Evolutionary conservation across 2,797 vertebrate species (phyloP).

Genomic region (Micromesistius poutassou): DNA sequence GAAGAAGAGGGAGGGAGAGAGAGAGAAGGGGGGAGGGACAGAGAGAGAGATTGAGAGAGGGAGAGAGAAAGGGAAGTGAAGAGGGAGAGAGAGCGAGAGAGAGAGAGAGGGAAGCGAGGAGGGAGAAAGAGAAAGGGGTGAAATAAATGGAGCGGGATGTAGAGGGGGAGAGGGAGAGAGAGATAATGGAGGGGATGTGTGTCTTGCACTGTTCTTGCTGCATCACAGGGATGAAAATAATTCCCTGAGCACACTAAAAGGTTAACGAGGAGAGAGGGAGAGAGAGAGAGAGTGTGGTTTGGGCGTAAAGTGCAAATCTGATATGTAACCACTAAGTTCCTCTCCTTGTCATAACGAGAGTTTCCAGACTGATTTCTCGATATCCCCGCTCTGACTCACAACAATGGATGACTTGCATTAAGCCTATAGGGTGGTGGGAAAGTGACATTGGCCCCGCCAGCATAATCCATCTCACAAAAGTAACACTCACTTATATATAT

Average conservation of each 20-base stretch:
- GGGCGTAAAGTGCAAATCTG: slow-evolving; percentile 52
- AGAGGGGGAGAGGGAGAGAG: neutral
- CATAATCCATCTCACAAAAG: too few relatives aligned
- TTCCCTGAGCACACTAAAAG: slow-evolving; percentile 52
- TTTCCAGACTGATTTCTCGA: slow-evolving; percentile 41
- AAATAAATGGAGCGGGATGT: neutral
- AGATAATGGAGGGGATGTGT: slow-evolving; percentile 5
- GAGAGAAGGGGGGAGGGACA: neutral
- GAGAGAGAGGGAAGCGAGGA: neutral
- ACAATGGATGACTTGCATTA: slow-evolving; percentile 18
- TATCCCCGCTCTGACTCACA: slow-evolving; percentile 19
- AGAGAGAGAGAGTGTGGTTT: slow-evolving; percentile 29
- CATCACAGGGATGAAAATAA: slow-evolving; percentile 54
- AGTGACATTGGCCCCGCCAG: too few relatives aligned
- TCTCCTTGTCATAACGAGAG: slow-evolving; percentile 51
- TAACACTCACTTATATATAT: too few relatives aligned
- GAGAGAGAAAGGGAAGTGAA: neutral
- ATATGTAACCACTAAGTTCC: slow-evolving; percentile 51
- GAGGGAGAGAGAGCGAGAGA: neutral
- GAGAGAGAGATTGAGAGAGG: neutral
- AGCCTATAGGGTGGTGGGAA: slow-evolving; percentile 5
- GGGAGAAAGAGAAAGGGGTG: neutral
- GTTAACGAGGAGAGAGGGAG: slow-evolving; percentile 45
- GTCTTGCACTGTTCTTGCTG: slow-evolving; percentile 39
- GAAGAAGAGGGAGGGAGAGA: slow-evolving; percentile 14